phyloP scores from a whole-genome alignment of 2,797 vertebrate species.

The Xiphophorus birchmanni region DNA sequence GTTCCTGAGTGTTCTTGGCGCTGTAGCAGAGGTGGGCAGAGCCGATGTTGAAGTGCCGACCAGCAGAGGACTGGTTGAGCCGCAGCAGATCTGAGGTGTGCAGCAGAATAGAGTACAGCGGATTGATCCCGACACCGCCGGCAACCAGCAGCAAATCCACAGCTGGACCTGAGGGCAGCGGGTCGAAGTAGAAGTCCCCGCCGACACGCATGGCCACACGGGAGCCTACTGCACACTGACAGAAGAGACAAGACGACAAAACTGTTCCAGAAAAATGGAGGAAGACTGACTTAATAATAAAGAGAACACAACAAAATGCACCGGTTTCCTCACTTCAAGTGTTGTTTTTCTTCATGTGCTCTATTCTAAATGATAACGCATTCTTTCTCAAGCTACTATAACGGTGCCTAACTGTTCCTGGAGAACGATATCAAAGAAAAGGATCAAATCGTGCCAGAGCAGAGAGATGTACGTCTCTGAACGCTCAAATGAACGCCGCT shows the following conservation, averaged over 20 bases:
- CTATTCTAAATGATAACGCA: slow-evolving; percentile 19
- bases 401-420: slow-evolving; percentile 30
- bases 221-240: slow-evolving; percentile 86
- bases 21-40: slow-evolving; percentile 88
- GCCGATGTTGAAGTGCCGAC: slow-evolving; percentile 76
- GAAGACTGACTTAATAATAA: neutral
- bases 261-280: neutral
- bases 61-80: slow-evolving; percentile 53
- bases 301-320: slow-evolving; percentile 11
- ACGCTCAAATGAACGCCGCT: slow-evolving; percentile 24
- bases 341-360: slow-evolving; percentile 40
- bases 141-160: slow-evolving; percentile 90
- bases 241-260: neutral
- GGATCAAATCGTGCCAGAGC: slow-evolving; percentile 60
- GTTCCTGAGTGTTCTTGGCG: slow-evolving; percentile 86
- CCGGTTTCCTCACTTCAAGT: slow-evolving; percentile 20
- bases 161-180: slow-evolving; percentile 83
- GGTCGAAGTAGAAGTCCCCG: slow-evolving; percentile 95
- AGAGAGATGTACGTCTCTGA: slow-evolving; percentile 40
- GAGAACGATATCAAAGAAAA: slow-evolving; percentile 56
- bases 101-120: slow-evolving; percentile 92
- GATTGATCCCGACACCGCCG: slow-evolving; percentile 97
- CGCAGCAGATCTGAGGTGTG: slow-evolving; percentile 86
- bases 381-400: slow-evolving; percentile 29
- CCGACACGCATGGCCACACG: slow-evolving; percentile 90